These are phyloP conservation scores for Cavia aperea DNA, from an alignment of 2,113 vertebrate species.

Conservation along the genomic window DNA sequence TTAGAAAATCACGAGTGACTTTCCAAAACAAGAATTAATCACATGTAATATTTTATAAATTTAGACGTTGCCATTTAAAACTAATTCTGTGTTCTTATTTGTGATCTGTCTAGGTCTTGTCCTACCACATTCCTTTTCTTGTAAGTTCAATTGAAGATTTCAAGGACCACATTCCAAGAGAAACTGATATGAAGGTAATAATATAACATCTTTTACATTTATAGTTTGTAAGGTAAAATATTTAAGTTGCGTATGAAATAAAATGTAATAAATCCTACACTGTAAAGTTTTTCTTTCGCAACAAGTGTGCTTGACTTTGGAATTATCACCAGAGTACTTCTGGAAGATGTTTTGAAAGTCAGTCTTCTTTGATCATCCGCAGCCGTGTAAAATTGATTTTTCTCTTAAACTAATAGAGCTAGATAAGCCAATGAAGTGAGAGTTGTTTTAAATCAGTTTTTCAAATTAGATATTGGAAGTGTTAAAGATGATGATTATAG, in stretches of 20 bases:
- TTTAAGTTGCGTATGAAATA: constrained; percentile 2
- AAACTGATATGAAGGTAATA: constrained; percentile 99
- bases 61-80: neutral
- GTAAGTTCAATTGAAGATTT: constrained; percentile 99
- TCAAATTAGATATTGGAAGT: neutral
- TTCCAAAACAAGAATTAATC: constrained; percentile 10
- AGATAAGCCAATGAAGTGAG: neutral
- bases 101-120: constrained; percentile 85
- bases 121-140: constrained; percentile 98
- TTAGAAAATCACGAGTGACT: constrained; percentile 25
- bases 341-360: constrained; percentile 26
- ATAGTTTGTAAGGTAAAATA: constrained; percentile 23
- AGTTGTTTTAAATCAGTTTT: constrained; percentile 20
- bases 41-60: constrained; percentile 23
- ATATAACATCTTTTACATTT: constrained; percentile 27
- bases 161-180: constrained; percentile 98
- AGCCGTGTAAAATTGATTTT: neutral
- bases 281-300: constrained; percentile 9
- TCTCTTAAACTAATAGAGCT: neutral
- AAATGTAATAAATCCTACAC: constrained; percentile 26
- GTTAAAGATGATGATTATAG: neutral
- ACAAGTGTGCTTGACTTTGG: constrained; percentile 19
- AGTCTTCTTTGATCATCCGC: neutral
- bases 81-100: constrained; percentile 13
- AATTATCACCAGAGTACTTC: constrained; percentile 3